Evolutionary conservation across 1,140 invertebrate species (phyloP).

Genomic region (Sinonovacula constricta): DNA sequence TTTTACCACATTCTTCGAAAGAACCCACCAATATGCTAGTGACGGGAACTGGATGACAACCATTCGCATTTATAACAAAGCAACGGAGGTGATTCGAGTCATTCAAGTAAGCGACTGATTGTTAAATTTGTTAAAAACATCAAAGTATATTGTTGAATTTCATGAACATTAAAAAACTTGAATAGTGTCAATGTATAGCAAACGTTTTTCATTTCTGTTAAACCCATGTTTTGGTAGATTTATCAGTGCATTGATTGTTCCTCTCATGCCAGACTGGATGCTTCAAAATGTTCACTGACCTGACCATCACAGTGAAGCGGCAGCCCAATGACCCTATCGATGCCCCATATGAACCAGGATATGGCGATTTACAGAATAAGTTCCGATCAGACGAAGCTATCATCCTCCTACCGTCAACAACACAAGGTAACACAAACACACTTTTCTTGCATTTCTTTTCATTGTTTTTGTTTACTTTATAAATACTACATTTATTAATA

Average conservation of each 20-base stretch:
- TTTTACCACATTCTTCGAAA: slow-evolving; percentile 9
- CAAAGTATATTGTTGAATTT: too few relatives aligned
- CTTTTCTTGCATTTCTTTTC: too few relatives aligned
- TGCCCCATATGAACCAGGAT: slow-evolving; percentile 13
- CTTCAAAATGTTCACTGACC: slow-evolving; percentile 27
- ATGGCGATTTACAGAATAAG: background rate
- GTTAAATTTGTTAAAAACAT: too few relatives aligned
- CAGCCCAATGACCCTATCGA: slow-evolving; percentile 44
- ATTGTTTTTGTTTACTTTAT: too few relatives aligned
- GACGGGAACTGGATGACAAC: slow-evolving; percentile 59
- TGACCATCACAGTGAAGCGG: slow-evolving; percentile 7
- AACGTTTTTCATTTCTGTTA: too few relatives aligned
- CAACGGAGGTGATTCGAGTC: slow-evolving; percentile 40
- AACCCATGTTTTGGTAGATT: too few relatives aligned
- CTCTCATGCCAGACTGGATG: slow-evolving; percentile 52
- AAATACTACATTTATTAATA: too few relatives aligned
- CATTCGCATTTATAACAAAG: slow-evolving; percentile 60
- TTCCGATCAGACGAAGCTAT: slow-evolving; percentile 26
- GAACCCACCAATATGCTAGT: slow-evolving; percentile 33
- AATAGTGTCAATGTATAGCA: too few relatives aligned
- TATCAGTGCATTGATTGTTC: too few relatives aligned
- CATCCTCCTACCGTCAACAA: too few relatives aligned
- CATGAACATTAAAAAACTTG: too few relatives aligned
- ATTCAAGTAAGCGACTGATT: slow-evolving; percentile 49
- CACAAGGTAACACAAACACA: too few relatives aligned